Base-by-base conservation (phyloP, 2,797 vertebrate species). In the Liasis olivaceus region DNA sequence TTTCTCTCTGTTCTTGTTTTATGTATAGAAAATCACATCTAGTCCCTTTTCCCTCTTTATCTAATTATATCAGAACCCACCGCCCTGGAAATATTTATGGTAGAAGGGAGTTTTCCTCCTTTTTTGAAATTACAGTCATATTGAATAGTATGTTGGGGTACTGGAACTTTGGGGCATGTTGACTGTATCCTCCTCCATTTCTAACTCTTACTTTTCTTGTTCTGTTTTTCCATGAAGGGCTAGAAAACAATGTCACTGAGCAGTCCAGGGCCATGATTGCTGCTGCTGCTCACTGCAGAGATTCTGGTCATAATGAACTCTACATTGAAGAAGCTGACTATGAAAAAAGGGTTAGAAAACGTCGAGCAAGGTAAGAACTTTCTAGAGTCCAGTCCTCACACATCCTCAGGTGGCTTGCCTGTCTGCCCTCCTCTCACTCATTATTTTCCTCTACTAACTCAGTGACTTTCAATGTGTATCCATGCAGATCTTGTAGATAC, bases 301-400 rank as follows among this genome's bases (percentile, higher is more conserved):
- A 99, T 97, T 98, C 98, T 4, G 98, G 98, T 47, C 99, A 99
- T 97, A 99, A 98, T 0, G 99, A 99, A 96, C 95, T 99, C 90
- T 99, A 99, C 97, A 99, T 99, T 0, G 99, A 99, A 93, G 99
- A 99, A 97, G 98, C 99, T 0, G 99, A 99, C 92, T 98, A 99
- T 0, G 99, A 99, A 54, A 98, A 99, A 86, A 97, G 99, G 51
- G 98, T 99, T 4, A 98, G 97, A 77, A 99, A 99, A 95, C 98
- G 99, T 28, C 98, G 97, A 86, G 99, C 99, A 1, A 98, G 99
- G 99, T 99, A 95, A 60, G 0, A 4, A 2, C 11, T 0, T 0
- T 81, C 54, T 12, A 1, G 8, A n/a, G 0, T 0, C 14, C 58
- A 84, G 14, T 8, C 51, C 51, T 54, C 51, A 54, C 51, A 54